Evolutionary conservation across 2,888 invertebrate genomes (phyloP).

Genomic region (Helobdella robusta): DNA sequence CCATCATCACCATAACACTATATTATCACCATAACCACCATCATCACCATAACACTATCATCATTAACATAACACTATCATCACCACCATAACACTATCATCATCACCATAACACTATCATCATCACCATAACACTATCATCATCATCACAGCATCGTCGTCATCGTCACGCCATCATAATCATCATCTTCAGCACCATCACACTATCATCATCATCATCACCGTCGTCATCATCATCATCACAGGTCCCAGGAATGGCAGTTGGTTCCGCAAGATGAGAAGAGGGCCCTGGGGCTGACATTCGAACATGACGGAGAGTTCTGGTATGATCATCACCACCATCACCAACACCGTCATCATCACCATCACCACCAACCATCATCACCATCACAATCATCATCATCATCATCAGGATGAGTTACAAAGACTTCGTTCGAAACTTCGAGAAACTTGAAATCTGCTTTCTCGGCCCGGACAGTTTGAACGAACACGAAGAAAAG

Average conservation of each 20-base stretch:
- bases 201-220: neutral
- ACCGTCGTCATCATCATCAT: no score
- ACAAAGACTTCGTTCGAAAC: constrained; percentile 68
- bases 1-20: no score
- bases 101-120: no score
- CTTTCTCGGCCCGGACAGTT: constrained; percentile 82
- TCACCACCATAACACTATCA: no score
- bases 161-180: no score
- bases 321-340: constrained; percentile 57
- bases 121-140: no score
- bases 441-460: constrained; percentile 85
- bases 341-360: no score
- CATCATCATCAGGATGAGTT: constrained; percentile 45
- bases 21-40: no score
- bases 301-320: constrained; percentile 90
- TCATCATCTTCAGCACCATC: no score
- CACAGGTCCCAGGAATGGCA: constrained; percentile 75
- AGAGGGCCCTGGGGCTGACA: constrained; percentile 72
- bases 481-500: constrained; percentile 53
- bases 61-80: no score
- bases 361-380: neutral
- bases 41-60: no score
- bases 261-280: constrained; percentile 72
- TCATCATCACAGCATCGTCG: no score
- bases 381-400: neutral